Evolutionary conservation across 2,888 invertebrate genomes (phyloP), one percentile per base, ranked within the genome.

Genomic region (Dusona sp.): DNA sequence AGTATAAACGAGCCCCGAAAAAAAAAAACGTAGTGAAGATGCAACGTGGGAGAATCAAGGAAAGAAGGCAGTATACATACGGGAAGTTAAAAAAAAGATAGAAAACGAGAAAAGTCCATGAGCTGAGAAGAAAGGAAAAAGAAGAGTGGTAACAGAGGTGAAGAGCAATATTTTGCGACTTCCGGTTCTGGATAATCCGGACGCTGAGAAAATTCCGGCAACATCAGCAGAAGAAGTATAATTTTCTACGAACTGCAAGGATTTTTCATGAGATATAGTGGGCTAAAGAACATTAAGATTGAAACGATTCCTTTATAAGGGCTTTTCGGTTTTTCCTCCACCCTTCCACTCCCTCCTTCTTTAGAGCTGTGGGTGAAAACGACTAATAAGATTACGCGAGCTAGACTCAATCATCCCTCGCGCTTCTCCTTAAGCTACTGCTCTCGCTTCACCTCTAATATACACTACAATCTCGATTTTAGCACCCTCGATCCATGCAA

Each of bases 301-400:
- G 51, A 48, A n/a, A 84, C 67, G 75, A 77, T 84, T 83, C 79
- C 88, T 89, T 89, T 79, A 89, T 89, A 88, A 88, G 88, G 88
- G 89, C 84, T 83, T 88, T 89, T 64, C 45, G 77, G 78, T 81
- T 78, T 29, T 13, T 61, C 13, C 25, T 22, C 54, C 22, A 42
- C 42, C 9, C 11, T 9, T 4, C 42, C 42, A 42, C 9, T 11
- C 42, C 42, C 8, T 2, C 16, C 61, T 48, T 70, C n/a, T 51
- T 74, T 7, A 33, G 64, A 54, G 79, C 61, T 79, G 67, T 45
- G 74, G 51, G 89, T 85, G 88, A 25, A 29, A 90, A 89, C 90
- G 88, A 89, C 89, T 91, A 90, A 91, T 89, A 90, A 90, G 89
- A 90, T 91, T 91, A 90, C 83, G 83, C 85, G 45, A 48, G 68